These are phyloP conservation scores for Girardia tigrina DNA, from an alignment of 2,888 invertebrate genomes.

Conservation along the genomic window DNA sequence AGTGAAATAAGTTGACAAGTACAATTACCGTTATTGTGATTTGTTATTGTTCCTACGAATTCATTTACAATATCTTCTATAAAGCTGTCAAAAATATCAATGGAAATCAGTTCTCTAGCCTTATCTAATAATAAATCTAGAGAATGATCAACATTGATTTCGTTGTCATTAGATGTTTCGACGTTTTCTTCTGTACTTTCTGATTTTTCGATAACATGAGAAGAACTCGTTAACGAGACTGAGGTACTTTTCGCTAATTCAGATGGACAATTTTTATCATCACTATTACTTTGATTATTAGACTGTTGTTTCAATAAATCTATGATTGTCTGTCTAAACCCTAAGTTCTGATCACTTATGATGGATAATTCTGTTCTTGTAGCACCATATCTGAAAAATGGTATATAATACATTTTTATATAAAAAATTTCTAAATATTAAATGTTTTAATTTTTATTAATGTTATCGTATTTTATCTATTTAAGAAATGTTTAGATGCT, in stretches of 20 bases:
- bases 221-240: too few species aligned
- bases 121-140: neutral
- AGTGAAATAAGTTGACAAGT: too few species aligned
- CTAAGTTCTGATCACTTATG: neutral
- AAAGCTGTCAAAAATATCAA: neutral
- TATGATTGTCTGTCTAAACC: constrained; percentile 6
- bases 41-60: too few species aligned
- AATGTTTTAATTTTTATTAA: too few species aligned
- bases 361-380: neutral
- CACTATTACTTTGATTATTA: neutral
- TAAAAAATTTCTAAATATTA: too few species aligned
- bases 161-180: neutral
- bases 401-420: too few species aligned
- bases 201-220: neutral
- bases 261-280: too few species aligned
- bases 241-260: too few species aligned
- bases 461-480: too few species aligned
- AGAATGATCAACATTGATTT: neutral
- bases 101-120: neutral
- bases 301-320: neutral
- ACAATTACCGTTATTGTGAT: too few species aligned
- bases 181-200: neutral
- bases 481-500: too few species aligned
- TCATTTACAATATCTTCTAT: neutral
- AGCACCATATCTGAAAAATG: neutral